phyloP scores from a whole-genome alignment of 2,888 invertebrate species.

The Tenodera sinensis region DNA sequence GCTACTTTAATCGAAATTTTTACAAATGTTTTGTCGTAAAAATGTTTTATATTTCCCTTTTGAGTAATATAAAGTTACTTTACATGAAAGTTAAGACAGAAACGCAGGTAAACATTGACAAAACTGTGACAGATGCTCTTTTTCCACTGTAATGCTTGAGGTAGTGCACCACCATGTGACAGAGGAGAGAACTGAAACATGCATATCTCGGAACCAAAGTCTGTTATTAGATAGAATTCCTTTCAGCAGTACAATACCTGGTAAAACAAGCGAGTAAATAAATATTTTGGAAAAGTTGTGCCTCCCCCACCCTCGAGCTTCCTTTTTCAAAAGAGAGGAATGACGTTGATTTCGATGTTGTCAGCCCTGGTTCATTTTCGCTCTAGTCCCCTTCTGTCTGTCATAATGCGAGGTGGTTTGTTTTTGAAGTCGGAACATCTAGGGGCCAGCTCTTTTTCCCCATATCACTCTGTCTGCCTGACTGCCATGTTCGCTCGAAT shows the following conservation, averaged over 20 bases:
- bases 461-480: background rate
- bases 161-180: no score
- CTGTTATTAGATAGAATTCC: background rate
- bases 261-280: background rate
- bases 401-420: background rate
- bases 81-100: no score
- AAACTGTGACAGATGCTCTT: no score
- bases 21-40: no score
- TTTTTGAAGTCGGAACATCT: background rate
- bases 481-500: background rate
- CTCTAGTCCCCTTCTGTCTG: background rate
- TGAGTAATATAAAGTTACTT: no score
- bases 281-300: background rate
- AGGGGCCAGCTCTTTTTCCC: background rate
- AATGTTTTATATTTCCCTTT: no score
- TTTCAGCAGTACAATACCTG: background rate
- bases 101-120: no score
- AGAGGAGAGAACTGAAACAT: background rate
- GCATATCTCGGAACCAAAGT: background rate
- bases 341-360: background rate
- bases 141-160: no score
- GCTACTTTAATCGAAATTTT: no score
- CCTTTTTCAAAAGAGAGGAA: background rate
- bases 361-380: background rate
- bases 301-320: background rate